phyloP scores from a whole-genome alignment of 2,113 vertebrate species.

The Hippocampus abdominalis region DNA sequence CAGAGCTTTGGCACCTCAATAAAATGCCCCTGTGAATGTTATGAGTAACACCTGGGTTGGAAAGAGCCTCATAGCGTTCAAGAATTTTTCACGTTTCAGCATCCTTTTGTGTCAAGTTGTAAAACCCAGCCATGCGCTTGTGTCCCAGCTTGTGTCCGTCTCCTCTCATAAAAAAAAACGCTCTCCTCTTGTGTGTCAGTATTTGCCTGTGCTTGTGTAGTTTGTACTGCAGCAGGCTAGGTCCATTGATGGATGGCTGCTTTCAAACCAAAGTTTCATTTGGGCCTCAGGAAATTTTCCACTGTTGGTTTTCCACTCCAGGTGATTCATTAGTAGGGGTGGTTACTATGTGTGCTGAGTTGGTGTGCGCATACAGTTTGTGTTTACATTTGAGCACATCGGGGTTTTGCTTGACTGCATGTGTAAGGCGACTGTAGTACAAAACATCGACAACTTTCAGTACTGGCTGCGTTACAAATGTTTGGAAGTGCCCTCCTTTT shows the following conservation, averaged over 20 bases:
- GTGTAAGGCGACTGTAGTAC: not conserved
- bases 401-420: slow-evolving; percentile 31
- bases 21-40: slow-evolving; percentile 8
- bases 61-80: not conserved
- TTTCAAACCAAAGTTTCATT: slow-evolving; percentile 62
- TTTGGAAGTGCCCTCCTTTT: not conserved
- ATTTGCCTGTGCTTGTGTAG: slow-evolving; percentile 11
- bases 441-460: slow-evolving; percentile 10
- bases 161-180: not conserved
- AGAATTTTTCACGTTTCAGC: slow-evolving; percentile 6
- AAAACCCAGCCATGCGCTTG: not conserved
- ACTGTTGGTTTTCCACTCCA: slow-evolving; percentile 78
- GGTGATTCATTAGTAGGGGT: slow-evolving; percentile 71
- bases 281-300: slow-evolving; percentile 71
- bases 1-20: slow-evolving; percentile 14
- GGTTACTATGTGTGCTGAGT: slow-evolving; percentile 51
- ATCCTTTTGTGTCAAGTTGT: slow-evolving; percentile 4
- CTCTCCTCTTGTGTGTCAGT: not conserved
- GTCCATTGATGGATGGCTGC: slow-evolving; percentile 54
- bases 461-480: not conserved
- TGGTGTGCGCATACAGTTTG: slow-evolving; percentile 15
- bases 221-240: slow-evolving; percentile 38
- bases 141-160: slow-evolving; percentile 1
- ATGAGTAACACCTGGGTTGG: slow-evolving; percentile 25
- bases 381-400: slow-evolving; percentile 23